Percentiles rank a stretch among this genome's conserved stretches.
Evolutionary conservation across 2,888 invertebrate species (phyloP).

Genomic region (Drosophila melanosoma): DNA sequence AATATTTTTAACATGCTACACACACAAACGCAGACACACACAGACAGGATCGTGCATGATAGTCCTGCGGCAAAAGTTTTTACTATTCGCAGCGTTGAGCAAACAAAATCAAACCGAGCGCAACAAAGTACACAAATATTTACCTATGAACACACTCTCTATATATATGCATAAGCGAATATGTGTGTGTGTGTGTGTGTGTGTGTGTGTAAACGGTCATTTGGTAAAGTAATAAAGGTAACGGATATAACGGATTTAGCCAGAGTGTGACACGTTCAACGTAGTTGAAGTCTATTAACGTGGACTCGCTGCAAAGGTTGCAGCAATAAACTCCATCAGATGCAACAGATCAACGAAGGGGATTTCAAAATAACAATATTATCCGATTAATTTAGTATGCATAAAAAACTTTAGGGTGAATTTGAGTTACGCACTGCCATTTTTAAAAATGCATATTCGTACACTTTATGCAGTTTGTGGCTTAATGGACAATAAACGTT

Average conservation of each 20-base stretch:
- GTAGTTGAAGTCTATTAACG: slow-evolving; percentile 11
- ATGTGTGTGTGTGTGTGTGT: background rate
- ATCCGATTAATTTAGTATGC: slow-evolving; percentile 9
- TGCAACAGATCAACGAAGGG: slow-evolving; percentile 2
- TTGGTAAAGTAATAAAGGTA: slow-evolving; percentile 42
- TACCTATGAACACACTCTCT: slow-evolving; percentile 47
- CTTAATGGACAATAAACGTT: background rate
- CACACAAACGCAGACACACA: slow-evolving; percentile 27
- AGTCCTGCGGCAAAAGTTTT: slow-evolving; percentile 70
- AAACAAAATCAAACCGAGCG: slow-evolving; percentile 80
- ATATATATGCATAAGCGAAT: background rate
- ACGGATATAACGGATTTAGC: slow-evolving; percentile 16
- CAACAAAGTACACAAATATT: slow-evolving; percentile 77
- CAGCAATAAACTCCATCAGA: slow-evolving; percentile 25
- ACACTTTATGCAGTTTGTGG: background rate
- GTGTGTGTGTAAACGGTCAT: slow-evolving; percentile 40
- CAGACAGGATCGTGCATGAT: slow-evolving; percentile 39
- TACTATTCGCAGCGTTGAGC: slow-evolving; percentile 54
- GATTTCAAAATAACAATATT: background rate
- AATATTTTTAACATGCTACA: slow-evolving; percentile 68
- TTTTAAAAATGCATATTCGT: background rate
- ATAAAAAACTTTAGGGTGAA: background rate
- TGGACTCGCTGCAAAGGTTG: slow-evolving; percentile 23
- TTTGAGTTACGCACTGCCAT: background rate
- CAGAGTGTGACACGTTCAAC: slow-evolving; percentile 26